Percentiles rank a stretch among this genome's conserved stretches.
phyloP scores from a whole-genome alignment of 2,113 vertebrate species.

The Murina feae region DNA sequence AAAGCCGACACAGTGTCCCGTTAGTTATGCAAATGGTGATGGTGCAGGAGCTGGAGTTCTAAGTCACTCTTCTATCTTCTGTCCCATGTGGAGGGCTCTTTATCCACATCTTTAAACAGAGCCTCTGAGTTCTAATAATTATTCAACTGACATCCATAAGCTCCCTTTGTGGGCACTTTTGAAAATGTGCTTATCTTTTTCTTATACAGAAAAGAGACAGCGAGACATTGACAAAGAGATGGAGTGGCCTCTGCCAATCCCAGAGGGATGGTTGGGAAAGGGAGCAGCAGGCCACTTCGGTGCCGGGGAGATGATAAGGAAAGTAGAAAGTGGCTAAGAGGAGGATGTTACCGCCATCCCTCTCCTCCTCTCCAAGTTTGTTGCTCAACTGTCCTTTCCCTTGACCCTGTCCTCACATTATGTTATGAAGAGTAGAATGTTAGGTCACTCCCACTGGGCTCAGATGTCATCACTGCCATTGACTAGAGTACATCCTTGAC shows the following conservation, averaged over 20 bases:
- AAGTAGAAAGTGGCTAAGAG: neutral
- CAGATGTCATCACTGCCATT: neutral
- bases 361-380: neutral
- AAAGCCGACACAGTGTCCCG: constrained; percentile 44
- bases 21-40: constrained; percentile 67
- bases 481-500: neutral
- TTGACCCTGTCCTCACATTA: neutral
- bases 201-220: constrained; percentile 48
- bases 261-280: constrained; percentile 32
- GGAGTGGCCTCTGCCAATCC: constrained; percentile 56
- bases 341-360: neutral
- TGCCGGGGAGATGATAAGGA: constrained; percentile 30
- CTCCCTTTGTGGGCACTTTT: constrained; percentile 63
- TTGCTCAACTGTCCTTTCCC: neutral
- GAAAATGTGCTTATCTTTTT: constrained; percentile 75
- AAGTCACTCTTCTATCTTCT: constrained; percentile 40
- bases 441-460: neutral
- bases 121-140: constrained; percentile 69
- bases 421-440: neutral
- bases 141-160: constrained; percentile 66
- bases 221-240: constrained; percentile 53
- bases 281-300: neutral
- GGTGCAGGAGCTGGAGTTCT: neutral
- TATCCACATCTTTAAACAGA: constrained; percentile 63
- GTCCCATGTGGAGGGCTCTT: constrained; percentile 58